These are phyloP conservation scores for Iphiclides podalirius DNA, from an alignment of 2,888 invertebrate species.

Conservation along the genomic window DNA sequence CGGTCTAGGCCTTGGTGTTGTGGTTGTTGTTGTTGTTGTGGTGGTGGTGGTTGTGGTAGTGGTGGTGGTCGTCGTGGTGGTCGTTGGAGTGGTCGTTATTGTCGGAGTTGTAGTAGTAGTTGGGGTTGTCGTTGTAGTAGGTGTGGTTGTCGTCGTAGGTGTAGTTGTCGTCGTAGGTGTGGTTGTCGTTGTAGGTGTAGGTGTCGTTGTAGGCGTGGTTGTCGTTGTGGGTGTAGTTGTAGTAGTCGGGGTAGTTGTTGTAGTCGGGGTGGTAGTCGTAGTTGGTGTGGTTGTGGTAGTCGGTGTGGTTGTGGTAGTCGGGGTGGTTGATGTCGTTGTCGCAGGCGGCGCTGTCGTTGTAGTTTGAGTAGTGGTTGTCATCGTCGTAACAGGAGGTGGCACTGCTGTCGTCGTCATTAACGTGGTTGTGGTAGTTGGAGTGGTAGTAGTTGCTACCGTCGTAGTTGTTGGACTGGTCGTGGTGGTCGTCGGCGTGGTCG, in stretches of 20 bases:
- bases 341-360: conserved; percentile 21
- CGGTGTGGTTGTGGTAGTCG: conserved; percentile 22
- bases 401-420: too few relatives aligned
- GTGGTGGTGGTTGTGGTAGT: conserved; percentile 22
- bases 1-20: conserved; percentile 23
- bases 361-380: conserved; percentile 23
- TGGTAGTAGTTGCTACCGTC: conserved; percentile 16
- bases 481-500: conserved; percentile 13
- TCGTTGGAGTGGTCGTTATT: conserved; percentile 13
- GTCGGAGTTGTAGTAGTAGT: conserved; percentile 19
- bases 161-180: conserved; percentile 22
- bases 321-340: conserved; percentile 19
- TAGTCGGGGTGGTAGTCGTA: conserved; percentile 23
- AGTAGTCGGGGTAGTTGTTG: conserved; percentile 25
- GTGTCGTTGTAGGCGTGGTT: conserved; percentile 14
- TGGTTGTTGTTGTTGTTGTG: conserved; percentile 22
- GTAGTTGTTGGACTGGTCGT: conserved; percentile 18
- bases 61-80: conserved; percentile 14
- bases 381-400: too few relatives aligned
- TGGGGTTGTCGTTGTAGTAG: conserved; percentile 22
- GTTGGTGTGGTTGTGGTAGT: conserved; percentile 26
- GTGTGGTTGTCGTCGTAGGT: conserved; percentile 20
- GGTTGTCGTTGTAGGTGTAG: conserved; percentile 18
- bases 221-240: conserved; percentile 24
- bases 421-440: conserved; percentile 21